phyloP scores from a whole-genome alignment of 2,888 invertebrate genomes.

The Thera obeliscata region DNA sequence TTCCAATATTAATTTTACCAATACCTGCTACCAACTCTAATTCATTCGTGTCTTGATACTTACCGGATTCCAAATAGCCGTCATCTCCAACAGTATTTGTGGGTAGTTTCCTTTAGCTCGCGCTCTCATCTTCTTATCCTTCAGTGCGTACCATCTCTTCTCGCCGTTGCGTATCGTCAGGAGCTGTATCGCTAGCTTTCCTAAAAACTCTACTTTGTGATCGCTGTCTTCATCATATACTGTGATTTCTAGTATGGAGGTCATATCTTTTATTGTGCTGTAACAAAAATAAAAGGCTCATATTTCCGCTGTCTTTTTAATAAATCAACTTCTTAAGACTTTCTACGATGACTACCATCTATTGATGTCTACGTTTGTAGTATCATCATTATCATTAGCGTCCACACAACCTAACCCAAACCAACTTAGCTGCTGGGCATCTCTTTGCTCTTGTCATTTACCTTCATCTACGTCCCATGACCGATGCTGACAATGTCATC shows the following conservation, averaged over 20 bases:
- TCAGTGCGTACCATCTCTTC: conserved; percentile 97
- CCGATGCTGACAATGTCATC: no score
- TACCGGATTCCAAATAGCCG: conserved; percentile 95
- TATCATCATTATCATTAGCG: no score
- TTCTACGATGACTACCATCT: no score
- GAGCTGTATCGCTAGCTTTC: conserved; percentile 95
- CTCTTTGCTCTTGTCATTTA: no score
- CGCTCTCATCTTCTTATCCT: conserved; percentile 96
- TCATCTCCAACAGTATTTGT: conserved; percentile 95
- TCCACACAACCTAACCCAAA: no score
- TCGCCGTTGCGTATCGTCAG: conserved; percentile 94
- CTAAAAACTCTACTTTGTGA: conserved; percentile 98
- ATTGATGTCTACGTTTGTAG: no score
- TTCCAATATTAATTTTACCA: not conserved
- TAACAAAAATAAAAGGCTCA: conserved; percentile 44
- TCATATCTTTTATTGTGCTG: conserved; percentile 97
- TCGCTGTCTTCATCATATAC: conserved; percentile 99
- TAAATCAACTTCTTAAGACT: no score
- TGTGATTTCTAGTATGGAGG: conserved; percentile 96
- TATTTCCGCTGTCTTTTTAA: not conserved
- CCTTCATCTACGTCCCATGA: no score
- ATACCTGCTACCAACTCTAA: not conserved
- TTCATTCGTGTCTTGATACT: conserved; percentile 35
- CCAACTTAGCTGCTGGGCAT: no score
- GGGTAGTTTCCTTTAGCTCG: conserved; percentile 96